phyloP scores from a whole-genome alignment of 2,888 invertebrate species.

The Eurytoma adleriae region DNA sequence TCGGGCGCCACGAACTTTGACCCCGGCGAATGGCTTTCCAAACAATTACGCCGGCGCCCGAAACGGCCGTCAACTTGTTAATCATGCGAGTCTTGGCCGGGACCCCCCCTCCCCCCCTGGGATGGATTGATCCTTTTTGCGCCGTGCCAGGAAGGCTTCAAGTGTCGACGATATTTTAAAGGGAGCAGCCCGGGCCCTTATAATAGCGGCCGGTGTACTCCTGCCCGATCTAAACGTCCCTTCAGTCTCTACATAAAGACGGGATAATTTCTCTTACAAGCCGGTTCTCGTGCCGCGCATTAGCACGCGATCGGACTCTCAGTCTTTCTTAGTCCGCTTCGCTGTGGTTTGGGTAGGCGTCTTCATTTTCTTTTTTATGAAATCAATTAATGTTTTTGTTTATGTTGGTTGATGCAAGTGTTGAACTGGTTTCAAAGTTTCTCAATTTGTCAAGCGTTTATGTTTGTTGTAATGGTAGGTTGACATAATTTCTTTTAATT shows the following conservation, averaged over 20 bases:
- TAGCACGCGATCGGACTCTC: conserved; percentile 1
- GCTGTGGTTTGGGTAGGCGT: no score
- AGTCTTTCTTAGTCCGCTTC: not conserved
- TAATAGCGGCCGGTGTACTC: not conserved
- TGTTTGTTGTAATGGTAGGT: no score
- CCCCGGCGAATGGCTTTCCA: conserved; percentile 2
- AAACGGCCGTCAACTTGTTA: conserved; percentile 19
- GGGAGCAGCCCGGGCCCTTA: not conserved
- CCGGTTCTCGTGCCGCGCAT: not conserved
- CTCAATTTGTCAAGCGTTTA: no score
- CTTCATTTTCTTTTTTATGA: no score
- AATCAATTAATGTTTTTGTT: no score
- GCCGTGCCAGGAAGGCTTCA: not conserved
- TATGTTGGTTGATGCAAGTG: no score
- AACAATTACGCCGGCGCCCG: conserved; percentile 3
- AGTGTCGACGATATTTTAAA: conserved; percentile 14
- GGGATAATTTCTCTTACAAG: conserved; percentile 11
- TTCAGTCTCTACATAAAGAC: not conserved
- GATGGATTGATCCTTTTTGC: not conserved
- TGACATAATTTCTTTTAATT: no score
- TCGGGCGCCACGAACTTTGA: not conserved
- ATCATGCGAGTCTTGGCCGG: conserved; percentile 11
- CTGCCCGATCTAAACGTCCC: not conserved
- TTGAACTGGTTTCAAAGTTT: no score
- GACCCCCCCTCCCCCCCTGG: not conserved